Evolutionary conservation across 2,888 invertebrate genomes (phyloP).

Genomic region (Pachliopta kotzebuea): DNA sequence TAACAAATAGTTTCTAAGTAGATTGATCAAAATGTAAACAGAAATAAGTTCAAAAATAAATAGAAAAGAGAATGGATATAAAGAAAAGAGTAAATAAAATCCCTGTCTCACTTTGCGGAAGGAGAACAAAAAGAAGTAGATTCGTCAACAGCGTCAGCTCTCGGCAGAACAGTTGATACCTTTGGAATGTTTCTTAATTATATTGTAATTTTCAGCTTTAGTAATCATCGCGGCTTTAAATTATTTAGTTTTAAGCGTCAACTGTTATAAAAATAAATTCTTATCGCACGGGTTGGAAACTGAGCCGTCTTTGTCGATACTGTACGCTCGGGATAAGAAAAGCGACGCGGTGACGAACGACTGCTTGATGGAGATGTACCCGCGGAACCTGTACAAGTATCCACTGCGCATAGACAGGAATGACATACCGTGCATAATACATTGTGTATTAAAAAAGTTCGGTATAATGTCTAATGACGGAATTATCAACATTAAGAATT

Average conservation of each 20-base stretch:
- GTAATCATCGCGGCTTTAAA: slow-evolving; percentile 44
- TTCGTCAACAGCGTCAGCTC: no score
- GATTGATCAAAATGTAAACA: no score
- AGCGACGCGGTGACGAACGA: slow-evolving; percentile 64
- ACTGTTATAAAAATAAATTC: slow-evolving; percentile 53
- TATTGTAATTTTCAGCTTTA: slow-evolving; percentile 56
- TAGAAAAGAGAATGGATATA: no score
- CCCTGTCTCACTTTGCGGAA: no score
- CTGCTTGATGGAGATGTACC: slow-evolving; percentile 71
- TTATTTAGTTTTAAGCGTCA: slow-evolving; percentile 45
- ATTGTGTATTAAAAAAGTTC: slow-evolving; percentile 72
- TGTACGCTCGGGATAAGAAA: slow-evolving; percentile 65
- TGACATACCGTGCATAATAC: slow-evolving; percentile 71
- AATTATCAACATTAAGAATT: slow-evolving; percentile 65
- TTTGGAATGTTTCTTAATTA: slow-evolving; percentile 30
- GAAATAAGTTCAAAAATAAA: no score
- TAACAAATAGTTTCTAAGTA: no score
- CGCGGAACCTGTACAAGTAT: slow-evolving; percentile 65
- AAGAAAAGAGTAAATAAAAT: no score
- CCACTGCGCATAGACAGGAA: slow-evolving; percentile 65
- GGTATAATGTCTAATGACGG: slow-evolving; percentile 73
- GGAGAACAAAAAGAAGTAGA: no score
- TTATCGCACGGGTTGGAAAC: slow-evolving; percentile 62
- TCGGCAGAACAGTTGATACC: no score
- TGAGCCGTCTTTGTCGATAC: slow-evolving; percentile 63